These are phyloP conservation scores for Herminia tarsipennalis DNA, from an alignment of 2,888 invertebrate species.

Conservation along the genomic window DNA sequence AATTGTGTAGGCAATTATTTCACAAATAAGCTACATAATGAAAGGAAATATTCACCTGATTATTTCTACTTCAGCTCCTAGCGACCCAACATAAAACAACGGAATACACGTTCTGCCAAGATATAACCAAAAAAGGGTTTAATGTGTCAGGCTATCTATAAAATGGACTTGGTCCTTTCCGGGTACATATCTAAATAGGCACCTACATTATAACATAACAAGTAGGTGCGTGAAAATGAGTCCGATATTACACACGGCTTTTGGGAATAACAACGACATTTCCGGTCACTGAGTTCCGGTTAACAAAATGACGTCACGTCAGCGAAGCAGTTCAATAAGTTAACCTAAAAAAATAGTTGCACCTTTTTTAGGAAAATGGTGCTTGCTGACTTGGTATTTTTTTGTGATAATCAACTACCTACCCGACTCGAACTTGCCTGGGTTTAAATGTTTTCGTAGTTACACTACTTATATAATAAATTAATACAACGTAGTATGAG, in stretches of 20 bases:
- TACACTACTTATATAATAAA: too few species aligned
- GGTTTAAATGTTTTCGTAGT: too few species aligned
- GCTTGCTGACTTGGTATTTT: neutral
- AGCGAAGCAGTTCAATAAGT: constrained; percentile 23
- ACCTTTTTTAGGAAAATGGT: neutral
- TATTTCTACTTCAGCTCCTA: neutral
- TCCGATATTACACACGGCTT: constrained; percentile 50
- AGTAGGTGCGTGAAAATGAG: constrained; percentile 38
- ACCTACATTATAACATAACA: constrained; percentile 11
- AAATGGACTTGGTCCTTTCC: constrained; percentile 36
- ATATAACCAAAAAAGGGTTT: constrained; percentile 31
- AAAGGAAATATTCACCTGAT: neutral
- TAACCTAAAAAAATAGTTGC: neutral
- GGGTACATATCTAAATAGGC: constrained; percentile 27
- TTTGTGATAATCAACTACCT: too few species aligned
- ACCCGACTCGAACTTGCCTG: too few species aligned
- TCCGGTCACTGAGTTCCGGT: constrained; percentile 63
- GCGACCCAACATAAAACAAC: constrained; percentile 1
- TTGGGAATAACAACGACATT: constrained; percentile 57
- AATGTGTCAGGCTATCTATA: constrained; percentile 24
- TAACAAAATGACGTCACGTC: constrained; percentile 39
- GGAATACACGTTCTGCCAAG: constrained; percentile 11
- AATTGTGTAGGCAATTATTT: too few species aligned
- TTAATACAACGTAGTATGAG: too few species aligned
- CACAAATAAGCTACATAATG: neutral